Evolutionary conservation across 1,140 invertebrate species (phyloP).

Genomic region (Yoshiicerus persimilis): DNA sequence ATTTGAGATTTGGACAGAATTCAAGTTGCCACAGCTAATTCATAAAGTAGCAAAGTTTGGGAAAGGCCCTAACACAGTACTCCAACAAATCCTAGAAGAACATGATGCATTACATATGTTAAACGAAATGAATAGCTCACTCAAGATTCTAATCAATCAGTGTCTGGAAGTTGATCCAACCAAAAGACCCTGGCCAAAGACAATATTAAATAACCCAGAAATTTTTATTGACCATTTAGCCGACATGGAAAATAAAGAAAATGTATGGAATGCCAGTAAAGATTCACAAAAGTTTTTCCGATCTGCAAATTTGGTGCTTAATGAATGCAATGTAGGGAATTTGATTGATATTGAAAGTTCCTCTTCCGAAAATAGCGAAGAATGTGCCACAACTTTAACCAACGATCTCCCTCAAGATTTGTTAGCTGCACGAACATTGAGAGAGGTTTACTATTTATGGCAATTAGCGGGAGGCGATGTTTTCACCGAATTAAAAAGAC

Average conservation of each 20-base stretch:
- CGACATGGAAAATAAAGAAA: neutral
- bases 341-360: neutral
- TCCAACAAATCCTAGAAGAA: slow-evolving; percentile 75
- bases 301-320: neutral
- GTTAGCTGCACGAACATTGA: slow-evolving; percentile 60
- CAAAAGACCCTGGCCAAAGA: slow-evolving; percentile 41
- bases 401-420: neutral
- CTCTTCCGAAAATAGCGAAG: neutral
- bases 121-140: slow-evolving; percentile 51
- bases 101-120: slow-evolving; percentile 68
- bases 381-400: neutral
- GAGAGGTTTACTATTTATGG: slow-evolving; percentile 92
- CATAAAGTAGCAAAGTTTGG: slow-evolving; percentile 73
- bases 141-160: slow-evolving; percentile 47
- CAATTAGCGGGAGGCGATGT: slow-evolving; percentile 92
- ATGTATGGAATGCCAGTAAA: neutral
- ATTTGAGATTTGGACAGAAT: slow-evolving; percentile 65
- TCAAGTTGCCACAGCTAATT: slow-evolving; percentile 71
- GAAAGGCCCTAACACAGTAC: slow-evolving; percentile 62
- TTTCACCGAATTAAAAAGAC: slow-evolving; percentile 82
- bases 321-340: neutral
- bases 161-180: slow-evolving; percentile 49
- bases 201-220: slow-evolving; percentile 19
- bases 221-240: neutral
- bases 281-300: neutral